Evolutionary conservation across 2,797 vertebrate genomes (phyloP).

Genomic region (Pangasius mekongensis): DNA sequence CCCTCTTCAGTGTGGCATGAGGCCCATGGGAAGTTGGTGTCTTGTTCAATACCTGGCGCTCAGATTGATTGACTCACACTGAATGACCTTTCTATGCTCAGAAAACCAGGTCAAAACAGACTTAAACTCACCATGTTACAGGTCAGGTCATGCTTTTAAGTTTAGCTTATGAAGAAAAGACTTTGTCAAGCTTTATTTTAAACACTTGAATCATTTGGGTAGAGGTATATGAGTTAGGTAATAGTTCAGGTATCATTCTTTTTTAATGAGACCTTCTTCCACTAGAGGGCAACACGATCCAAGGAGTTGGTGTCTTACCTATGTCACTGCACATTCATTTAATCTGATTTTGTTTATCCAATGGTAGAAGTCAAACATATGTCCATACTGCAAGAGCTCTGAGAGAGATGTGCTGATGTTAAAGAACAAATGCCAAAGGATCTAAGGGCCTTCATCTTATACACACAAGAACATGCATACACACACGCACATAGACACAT

Average conservation of each 20-base stretch:
- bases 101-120: conserved; percentile 29
- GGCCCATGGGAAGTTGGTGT: conserved; percentile 51
- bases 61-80: conserved; percentile 52
- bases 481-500: conserved; percentile 46
- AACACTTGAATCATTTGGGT: not conserved
- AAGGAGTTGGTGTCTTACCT: conserved; percentile 53
- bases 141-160: conserved; percentile 14
- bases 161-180: conserved; percentile 17
- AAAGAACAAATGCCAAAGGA: conserved; percentile 15
- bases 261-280: conserved; percentile 58
- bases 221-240: not conserved
- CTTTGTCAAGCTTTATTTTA: conserved; percentile 11
- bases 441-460: conserved; percentile 5
- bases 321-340: conserved; percentile 4
- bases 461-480: conserved; percentile 19
- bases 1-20: conserved; percentile 52
- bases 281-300: conserved; percentile 74
- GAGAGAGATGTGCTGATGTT: conserved; percentile 27
- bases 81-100: conserved; percentile 34
- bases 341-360: conserved; percentile 21
- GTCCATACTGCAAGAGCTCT: conserved; percentile 15
- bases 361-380: conserved; percentile 22
- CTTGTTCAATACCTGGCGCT: conserved; percentile 52
- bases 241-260: not conserved
- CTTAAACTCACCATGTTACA: conserved; percentile 25